Evolutionary conservation across 2,797 vertebrate genomes (phyloP), one percentile per base, ranked within the genome.

Genomic region (Prionace glauca): DNA sequence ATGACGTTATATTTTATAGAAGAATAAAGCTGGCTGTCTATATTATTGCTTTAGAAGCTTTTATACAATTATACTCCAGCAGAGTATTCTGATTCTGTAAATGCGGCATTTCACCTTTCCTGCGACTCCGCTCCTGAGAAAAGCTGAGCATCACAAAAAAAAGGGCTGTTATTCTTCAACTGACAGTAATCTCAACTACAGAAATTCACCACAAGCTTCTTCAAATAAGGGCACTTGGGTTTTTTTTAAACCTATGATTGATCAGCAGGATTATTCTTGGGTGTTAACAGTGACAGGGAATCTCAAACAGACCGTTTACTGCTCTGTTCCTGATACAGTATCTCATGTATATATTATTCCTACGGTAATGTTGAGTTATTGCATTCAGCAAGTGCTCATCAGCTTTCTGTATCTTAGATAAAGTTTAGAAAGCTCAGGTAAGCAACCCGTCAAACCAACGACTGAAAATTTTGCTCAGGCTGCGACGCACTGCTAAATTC

Each of bases 1-100:
- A 56, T 74, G 50, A 74, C 29, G 26, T 92, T 41, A 92, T 92
- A 92, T 92, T 69, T 92, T 92, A 92, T 69, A 41, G 65, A 92
- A 41, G 65, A 92, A 69, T 24, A 92, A 69, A 92, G 36, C 16
- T 92, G 29, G 14, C 90, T 92, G 90, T 69, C 90, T 92, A 69
- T n/a, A 69, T 67, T 36, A 67, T 69, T 92, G 90, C 90, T 69
- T 92, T 10, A 69, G 90, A 69, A 69, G 90, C 90, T 69, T 67
- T 67, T 92, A 67, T 41, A 41, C 90, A 92, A 67, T 92, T 69
- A 69, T 67, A 41, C 8, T 69, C 65, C 62, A 56, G 65, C n/a
- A 92, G 65, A 41, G 32, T 67, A 67, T 24, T 69, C n/a, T 26
- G 90, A 92, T 67, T 92, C n/a, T 22, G n/a, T 41, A 41, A 69